These are phyloP conservation scores for Achlya flavicornis DNA, from an alignment of 2,888 invertebrate species.

Conservation along the genomic window DNA sequence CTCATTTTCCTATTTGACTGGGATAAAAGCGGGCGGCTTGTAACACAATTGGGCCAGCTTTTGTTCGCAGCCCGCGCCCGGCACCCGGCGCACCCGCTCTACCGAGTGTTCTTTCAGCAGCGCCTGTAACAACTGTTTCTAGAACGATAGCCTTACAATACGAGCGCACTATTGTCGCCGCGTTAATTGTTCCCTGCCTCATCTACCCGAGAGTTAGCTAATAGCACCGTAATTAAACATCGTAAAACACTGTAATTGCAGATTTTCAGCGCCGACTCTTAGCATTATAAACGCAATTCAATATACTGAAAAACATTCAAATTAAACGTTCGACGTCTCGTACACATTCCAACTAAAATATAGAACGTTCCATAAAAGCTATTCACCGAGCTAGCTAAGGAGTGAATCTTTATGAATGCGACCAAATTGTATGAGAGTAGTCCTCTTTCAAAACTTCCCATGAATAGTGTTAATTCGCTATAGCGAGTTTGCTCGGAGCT, in stretches of 20 bases:
- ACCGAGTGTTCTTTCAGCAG: slow-evolving; percentile 54
- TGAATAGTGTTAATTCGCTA: slow-evolving; percentile 84
- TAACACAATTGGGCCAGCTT: slow-evolving; percentile 66
- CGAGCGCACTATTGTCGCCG: slow-evolving; percentile 62
- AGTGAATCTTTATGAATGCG: slow-evolving; percentile 83
- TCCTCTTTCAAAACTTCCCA: slow-evolving; percentile 82
- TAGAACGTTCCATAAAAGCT: slow-evolving; percentile 75
- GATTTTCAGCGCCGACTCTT: not conserved
- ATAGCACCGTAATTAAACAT: slow-evolving; percentile 55
- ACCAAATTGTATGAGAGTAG: slow-evolving; percentile 84
- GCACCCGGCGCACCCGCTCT: slow-evolving; percentile 41
- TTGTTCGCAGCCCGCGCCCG: slow-evolving; percentile 44
- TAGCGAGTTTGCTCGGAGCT: slow-evolving; percentile 81
- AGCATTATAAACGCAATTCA: slow-evolving; percentile 15
- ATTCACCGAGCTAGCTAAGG: slow-evolving; percentile 77
- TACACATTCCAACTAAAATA: slow-evolving; percentile 61
- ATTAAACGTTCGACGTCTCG: slow-evolving; percentile 49
- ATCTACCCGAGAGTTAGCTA: slow-evolving; percentile 62
- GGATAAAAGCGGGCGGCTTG: slow-evolving; percentile 57
- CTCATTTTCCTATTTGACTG: slow-evolving; percentile 55
- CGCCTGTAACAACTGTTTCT: slow-evolving; percentile 65
- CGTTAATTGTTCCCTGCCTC: slow-evolving; percentile 65
- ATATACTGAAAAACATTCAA: slow-evolving; percentile 38
- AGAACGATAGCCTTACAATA: slow-evolving; percentile 65
- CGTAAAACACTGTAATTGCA: slow-evolving; percentile 11